phyloP scores from a whole-genome alignment of 1,140 invertebrate species.

The Tetramorium simillimum region DNA sequence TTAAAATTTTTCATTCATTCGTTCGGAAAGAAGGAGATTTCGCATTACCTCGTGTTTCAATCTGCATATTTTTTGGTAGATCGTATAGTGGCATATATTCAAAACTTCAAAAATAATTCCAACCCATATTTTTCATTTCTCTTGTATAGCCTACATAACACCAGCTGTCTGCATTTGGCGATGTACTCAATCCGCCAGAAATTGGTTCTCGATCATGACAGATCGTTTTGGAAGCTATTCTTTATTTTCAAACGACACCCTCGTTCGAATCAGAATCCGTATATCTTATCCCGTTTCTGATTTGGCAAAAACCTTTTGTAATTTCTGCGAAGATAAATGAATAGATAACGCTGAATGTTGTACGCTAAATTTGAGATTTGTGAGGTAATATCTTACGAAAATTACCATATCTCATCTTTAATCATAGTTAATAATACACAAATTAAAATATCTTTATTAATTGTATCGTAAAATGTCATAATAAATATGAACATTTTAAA shows the following conservation, averaged over 20 bases:
- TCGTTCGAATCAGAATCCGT: slow-evolving; percentile 9
- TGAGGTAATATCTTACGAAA: neutral
- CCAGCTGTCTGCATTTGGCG: slow-evolving; percentile 21
- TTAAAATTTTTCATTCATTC: neutral
- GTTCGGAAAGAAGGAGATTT: neutral
- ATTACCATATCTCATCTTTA: neutral
- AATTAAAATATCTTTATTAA: too few species aligned
- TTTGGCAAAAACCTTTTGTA: slow-evolving; percentile 21
- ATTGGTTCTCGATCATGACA: slow-evolving; percentile 44
- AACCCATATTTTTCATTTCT: slow-evolving; percentile 28
- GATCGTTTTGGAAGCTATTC: slow-evolving; percentile 38
- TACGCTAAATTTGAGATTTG: neutral
- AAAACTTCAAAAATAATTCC: slow-evolving; percentile 27
- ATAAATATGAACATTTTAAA: too few species aligned
- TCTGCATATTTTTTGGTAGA: neutral
- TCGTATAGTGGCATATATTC: neutral
- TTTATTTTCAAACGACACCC: slow-evolving; percentile 13
- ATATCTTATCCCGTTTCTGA: neutral
- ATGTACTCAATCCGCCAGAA: slow-evolving; percentile 36
- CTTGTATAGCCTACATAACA: slow-evolving; percentile 20
- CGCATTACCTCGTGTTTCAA: neutral
- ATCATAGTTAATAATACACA: too few species aligned
- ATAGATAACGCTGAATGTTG: neutral
- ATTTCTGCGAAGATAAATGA: neutral
- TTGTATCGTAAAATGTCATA: too few species aligned